Evolutionary conservation across 92 coral and sea anemone species (phyloP), one percentile per base, ranked within the genome.

Genomic region (Hydrozoanthus gracilis): DNA sequence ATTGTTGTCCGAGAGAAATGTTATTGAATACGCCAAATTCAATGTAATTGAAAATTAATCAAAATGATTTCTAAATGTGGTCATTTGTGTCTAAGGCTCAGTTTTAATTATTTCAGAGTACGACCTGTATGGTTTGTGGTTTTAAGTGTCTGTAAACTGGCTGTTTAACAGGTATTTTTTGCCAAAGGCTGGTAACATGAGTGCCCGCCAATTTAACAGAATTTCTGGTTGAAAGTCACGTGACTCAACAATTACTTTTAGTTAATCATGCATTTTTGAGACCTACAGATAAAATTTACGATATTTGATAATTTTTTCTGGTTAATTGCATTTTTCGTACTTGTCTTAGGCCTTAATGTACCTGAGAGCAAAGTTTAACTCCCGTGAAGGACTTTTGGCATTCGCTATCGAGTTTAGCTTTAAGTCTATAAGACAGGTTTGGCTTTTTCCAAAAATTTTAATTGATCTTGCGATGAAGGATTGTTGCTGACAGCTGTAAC

Each of bases 11-110:
- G 20, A 77, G 79, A 1, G 79, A 65, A 15, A 77, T 52, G 6
- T 71, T 58, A 27, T 84, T 71, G 44, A 87, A 83, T 15, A 86
- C 10, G 17, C 84, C 86, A 49, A 77, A 87, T 45, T 83, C 79
- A 76, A 87, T 58, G 17, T 76, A 84, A 77, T 18, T 2, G 27
- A 66, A 66, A 5, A 18, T 17, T 17, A 66, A 17, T 18, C 44
- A 66, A 66, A 66, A 4, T 17, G 11, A 17, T 4, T 3, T 17
- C 45, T 17, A 66, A 66, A 13, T 2, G 4, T 66, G 3, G 71
- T 17, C 5, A 17, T 7, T 18, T 66, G n/a, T 15, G 27, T 10
- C 27, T 3, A 10, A 15, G 70, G 71, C 27, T 66, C 71, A 66
- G 45, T 66, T 66, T 66, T 5, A 66, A 16, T 44, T 17, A 66